Evolutionary conservation across 1,140 invertebrate species (phyloP).

Genomic region (Nixonia krombeini): DNA sequence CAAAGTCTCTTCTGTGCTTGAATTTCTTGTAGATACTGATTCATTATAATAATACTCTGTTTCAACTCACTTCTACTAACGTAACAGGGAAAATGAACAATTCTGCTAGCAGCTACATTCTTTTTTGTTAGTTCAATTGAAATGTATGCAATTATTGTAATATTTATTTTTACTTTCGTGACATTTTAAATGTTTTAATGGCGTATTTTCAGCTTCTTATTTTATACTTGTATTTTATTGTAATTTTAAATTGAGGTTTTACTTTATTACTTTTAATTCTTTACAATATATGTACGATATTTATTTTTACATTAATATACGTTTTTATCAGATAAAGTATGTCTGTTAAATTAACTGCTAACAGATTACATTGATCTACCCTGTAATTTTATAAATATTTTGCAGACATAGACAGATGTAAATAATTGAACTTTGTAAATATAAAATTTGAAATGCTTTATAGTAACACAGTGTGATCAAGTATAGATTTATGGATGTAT

Average conservation of each 20-base stretch:
- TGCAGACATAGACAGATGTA: slow-evolving; percentile 2
- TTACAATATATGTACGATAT: slow-evolving; percentile 2
- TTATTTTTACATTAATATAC: no score
- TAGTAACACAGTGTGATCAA: slow-evolving; percentile 10
- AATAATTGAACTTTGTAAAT: slow-evolving; percentile 5
- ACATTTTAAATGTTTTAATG: no score
- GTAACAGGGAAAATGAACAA: slow-evolving; percentile 8
- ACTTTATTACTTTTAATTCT: slow-evolving; percentile 1
- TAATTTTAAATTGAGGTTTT: no score
- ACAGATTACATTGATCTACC: neutral
- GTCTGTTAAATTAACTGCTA: slow-evolving; percentile 1
- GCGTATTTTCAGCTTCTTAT: no score
- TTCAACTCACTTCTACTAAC: slow-evolving; percentile 21
- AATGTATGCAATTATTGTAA: no score
- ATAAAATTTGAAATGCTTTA: slow-evolving; percentile 5
- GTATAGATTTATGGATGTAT: slow-evolving; percentile 8
- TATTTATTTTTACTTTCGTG: no score
- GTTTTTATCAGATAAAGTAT: no score
- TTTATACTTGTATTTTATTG: no score
- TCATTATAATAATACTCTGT: slow-evolving; percentile 11
- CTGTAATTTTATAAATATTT: neutral
- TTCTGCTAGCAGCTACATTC: slow-evolving; percentile 10
- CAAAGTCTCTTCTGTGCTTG: slow-evolving; percentile 5
- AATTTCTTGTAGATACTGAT: slow-evolving; percentile 14
- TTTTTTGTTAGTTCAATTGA: no score